Conservation (phyloP, 2,888 invertebrate species). For the Melanotus villosus region DNA sequence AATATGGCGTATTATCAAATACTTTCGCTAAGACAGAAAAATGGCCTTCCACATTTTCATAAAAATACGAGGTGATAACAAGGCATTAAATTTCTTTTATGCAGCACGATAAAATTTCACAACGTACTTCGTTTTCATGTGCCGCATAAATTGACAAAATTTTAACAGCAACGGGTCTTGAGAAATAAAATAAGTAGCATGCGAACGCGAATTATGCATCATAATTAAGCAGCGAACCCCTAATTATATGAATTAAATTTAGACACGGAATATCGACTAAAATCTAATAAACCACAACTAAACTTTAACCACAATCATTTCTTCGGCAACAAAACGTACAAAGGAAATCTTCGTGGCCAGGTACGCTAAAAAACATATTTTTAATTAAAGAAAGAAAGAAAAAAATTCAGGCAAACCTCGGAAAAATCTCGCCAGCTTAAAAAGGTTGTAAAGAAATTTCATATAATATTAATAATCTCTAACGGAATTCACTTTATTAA, state of each 20-base stretch:
- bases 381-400: too few species aligned
- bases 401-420: too few species aligned
- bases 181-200: conserved; percentile 34
- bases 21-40: conserved; percentile 38
- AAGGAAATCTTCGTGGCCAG: too few species aligned
- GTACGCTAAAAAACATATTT: too few species aligned
- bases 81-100: conserved; percentile 59
- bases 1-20: conserved; percentile 34
- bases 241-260: conserved; percentile 31
- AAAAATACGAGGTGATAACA: conserved; percentile 62
- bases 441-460: too few species aligned
- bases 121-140: conserved; percentile 50
- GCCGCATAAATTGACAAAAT: conserved; percentile 62
- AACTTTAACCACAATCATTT: too few species aligned
- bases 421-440: too few species aligned
- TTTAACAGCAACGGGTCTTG: conserved; percentile 30
- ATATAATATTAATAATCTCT: too few species aligned
- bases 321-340: too few species aligned
- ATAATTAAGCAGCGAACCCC: conserved; percentile 16
- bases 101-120: conserved; percentile 61
- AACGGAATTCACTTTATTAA: too few species aligned
- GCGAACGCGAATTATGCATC: conserved; percentile 32
- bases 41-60: conserved; percentile 56
- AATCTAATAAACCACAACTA: not conserved
- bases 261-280: conserved; percentile 17